phyloP scores from a whole-genome alignment of 2,797 vertebrate species.

The Intellagama lesueurii region DNA sequence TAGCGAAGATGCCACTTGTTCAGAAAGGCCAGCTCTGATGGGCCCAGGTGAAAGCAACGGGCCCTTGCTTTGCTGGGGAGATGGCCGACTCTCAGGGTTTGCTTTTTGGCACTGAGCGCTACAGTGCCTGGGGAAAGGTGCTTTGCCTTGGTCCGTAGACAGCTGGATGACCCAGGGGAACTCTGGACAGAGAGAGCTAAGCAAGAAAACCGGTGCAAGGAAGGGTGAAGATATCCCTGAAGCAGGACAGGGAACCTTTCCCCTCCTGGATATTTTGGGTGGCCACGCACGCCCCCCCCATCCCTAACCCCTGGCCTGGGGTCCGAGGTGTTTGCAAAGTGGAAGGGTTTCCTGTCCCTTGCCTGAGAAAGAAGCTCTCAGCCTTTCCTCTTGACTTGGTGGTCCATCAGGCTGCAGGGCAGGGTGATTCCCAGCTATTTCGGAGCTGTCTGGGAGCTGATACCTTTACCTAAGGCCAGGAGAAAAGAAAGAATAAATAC shows the following conservation, averaged over 20 bases:
- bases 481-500: not conserved
- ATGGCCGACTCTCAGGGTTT: conserved; percentile 34
- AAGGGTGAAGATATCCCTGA: not conserved
- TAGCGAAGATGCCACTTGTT: conserved; percentile 32
- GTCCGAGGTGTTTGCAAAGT: not conserved
- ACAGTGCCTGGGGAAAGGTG: no score
- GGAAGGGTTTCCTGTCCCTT: no score
- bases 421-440: not conserved
- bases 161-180: no score
- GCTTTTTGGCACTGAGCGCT: not conserved
- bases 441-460: not conserved
- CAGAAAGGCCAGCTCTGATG: conserved; percentile 60
- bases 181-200: no score
- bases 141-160: not conserved
- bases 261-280: no score
- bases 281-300: no score
- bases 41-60: not conserved
- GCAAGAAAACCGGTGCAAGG: no score
- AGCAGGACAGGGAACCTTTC: no score
- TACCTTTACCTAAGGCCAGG: not conserved
- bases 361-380: not conserved
- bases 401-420: not conserved
- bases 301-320: no score
- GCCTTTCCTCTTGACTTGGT: not conserved
- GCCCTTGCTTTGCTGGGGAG: conserved; percentile 49